Evolutionary conservation across 2,888 invertebrate species (phyloP).

Genomic region (Mechanitis messenoides): DNA sequence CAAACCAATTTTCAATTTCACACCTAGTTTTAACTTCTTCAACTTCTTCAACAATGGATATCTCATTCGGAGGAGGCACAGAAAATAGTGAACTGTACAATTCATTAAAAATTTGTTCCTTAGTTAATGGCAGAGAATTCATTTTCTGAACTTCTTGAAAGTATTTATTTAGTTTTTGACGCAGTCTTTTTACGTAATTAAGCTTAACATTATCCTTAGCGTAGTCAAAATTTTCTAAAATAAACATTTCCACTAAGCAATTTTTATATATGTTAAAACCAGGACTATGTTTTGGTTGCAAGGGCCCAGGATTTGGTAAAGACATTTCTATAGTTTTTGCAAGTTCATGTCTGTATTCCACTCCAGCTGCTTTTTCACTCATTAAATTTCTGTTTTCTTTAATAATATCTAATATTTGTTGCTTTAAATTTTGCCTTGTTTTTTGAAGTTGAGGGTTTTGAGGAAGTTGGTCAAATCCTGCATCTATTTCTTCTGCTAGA

Average conservation of each 20-base stretch:
- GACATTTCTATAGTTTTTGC: constrained; percentile 48
- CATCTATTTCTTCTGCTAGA: constrained; percentile 44
- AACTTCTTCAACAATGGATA: constrained; percentile 42
- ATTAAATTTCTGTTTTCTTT: constrained; percentile 40
- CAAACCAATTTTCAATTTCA: constrained; percentile 52
- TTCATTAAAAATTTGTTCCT: constrained; percentile 48
- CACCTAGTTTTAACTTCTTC: constrained; percentile 54
- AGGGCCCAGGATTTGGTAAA: constrained; percentile 40
- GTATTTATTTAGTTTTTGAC: constrained; percentile 44
- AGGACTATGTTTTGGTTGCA: constrained; percentile 37
- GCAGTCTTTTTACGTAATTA: constrained; percentile 44
- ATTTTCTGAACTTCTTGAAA: constrained; percentile 41
- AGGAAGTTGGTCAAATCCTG: constrained; percentile 40
- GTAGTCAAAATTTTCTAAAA: constrained; percentile 57
- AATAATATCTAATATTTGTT: constrained; percentile 39
- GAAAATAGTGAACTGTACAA: constrained; percentile 47
- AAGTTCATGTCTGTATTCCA: constrained; percentile 46
- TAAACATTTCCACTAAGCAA: constrained; percentile 48
- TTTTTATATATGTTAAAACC: constrained; percentile 55
- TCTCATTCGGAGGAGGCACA: constrained; percentile 46
- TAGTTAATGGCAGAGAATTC: constrained; percentile 41
- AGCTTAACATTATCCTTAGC: constrained; percentile 41
- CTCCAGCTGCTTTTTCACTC: constrained; percentile 41
- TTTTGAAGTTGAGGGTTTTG: constrained; percentile 28
- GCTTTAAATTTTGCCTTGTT: constrained; percentile 37